Base-by-base conservation (phyloP, 2,797 vertebrate species). In the Pangasius macronema region DNA sequence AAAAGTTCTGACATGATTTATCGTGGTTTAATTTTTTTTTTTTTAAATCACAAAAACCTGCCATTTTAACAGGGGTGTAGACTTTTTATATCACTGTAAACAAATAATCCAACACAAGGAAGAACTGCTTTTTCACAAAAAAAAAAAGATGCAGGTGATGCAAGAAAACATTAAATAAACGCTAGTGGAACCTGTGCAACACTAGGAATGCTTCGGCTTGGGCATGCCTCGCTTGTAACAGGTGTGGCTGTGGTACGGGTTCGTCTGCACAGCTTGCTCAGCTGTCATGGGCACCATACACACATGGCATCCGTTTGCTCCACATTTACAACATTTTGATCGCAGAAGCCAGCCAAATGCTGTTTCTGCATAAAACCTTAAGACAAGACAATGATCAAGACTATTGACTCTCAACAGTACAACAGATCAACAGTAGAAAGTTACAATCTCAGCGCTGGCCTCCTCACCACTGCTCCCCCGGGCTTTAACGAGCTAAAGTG, bases 401-500 rank as follows among this genome's bases (percentile, higher is more conserved):
- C 51, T 55, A 24, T 10, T 36, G 76, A 42, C 22, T n/a, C n/a
- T n/a, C n/a, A n/a, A n/a, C n/a, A n/a, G n/a, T n/a, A n/a, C n/a
- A n/a, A n/a, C n/a, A n/a, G 16, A 51, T 5, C 77, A 57, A 79
- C 9, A 59, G 77, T 24, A 57, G 27, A 39, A 80, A 39, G 49
- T 65, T 63, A 63, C 57, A n/a, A 18, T 36, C 27, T 53, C 63
- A 83, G 42, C 46, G 36, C 39, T 68, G 65, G 63, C 30, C n/a
- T 82, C n/a, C 5, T 7, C 61, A 81, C 20, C 59, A 67, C 70
- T 30, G 30, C 33, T 42, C 27, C 57, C 57, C 49, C 14, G 0
- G 27, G 73, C 57, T 79, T 57, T 61, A 84, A 70, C 61, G 84
- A 61, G 63, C n/a, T 61, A 30, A 72, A 85, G 53, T 53, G 30